Evolutionary conservation across 2,113 vertebrate species (phyloP).

Genomic region (Cromileptes altivelis): DNA sequence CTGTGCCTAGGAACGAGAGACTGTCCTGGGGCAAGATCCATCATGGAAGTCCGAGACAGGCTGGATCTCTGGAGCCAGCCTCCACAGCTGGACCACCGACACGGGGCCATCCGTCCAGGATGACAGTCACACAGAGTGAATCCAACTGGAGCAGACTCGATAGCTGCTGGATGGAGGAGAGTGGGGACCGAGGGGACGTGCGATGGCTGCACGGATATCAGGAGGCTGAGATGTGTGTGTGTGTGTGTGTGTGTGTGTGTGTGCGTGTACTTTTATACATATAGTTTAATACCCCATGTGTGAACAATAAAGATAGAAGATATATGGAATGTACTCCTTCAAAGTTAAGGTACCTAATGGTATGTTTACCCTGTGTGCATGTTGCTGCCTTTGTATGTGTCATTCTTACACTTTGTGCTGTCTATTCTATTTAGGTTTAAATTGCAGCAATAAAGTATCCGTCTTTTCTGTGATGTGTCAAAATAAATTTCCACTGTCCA

Average conservation of each 20-base stretch:
- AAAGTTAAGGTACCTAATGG: background rate
- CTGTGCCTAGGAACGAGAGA: constrained; percentile 61
- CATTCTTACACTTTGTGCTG: background rate
- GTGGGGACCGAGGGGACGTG: background rate
- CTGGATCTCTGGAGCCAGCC: constrained; percentile 59
- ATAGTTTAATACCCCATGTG: too few relatives aligned
- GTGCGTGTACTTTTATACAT: background rate
- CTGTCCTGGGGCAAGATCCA: constrained; percentile 68
- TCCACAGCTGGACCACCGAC: constrained; percentile 70
- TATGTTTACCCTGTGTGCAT: background rate
- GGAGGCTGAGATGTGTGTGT: background rate
- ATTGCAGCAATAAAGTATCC: background rate
- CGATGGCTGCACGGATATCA: constrained; percentile 21
- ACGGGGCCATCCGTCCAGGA: constrained; percentile 60
- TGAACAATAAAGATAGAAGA: too few relatives aligned
- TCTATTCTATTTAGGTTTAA: background rate
- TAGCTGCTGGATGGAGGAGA: constrained; percentile 46
- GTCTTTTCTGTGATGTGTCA: background rate
- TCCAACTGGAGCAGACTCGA: constrained; percentile 54
- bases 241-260: background rate
- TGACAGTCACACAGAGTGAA: constrained; percentile 61
- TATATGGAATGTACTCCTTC: background rate
- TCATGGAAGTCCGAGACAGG: constrained; percentile 56
- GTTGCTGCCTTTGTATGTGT: background rate
- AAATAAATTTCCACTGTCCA: background rate